Conservation (phyloP, 2,888 invertebrate species). For the Cotesia congregata region DNA sequence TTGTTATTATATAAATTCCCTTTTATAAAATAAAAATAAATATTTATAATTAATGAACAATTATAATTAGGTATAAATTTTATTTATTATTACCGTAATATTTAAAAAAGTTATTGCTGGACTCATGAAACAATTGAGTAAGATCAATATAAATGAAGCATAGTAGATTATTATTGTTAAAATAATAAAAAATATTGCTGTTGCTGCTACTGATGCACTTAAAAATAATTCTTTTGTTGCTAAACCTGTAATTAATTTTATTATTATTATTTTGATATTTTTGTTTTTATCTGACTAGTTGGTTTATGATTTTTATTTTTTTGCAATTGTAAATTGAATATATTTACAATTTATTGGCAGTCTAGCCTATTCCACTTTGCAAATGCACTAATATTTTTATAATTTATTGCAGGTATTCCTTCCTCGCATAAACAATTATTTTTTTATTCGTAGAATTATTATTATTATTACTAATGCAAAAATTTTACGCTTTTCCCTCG, state of each 20-base stretch:
- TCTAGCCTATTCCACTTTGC: too few species aligned
- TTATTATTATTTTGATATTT: too few species aligned
- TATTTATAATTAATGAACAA: neutral
- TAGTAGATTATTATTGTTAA: slow-evolving; percentile 43
- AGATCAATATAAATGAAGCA: slow-evolving; percentile 45
- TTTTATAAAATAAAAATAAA: slow-evolving; percentile 26
- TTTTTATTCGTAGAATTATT: too few species aligned
- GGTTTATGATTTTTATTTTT: too few species aligned
- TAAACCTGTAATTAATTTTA: slow-evolving; percentile 41
- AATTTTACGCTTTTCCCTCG: too few species aligned
- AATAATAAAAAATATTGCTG: slow-evolving; percentile 44
- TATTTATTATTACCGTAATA: slow-evolving; percentile 37
- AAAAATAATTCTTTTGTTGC: slow-evolving; percentile 44
- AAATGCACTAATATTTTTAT: too few species aligned
- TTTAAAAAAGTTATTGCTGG: slow-evolving; percentile 50
- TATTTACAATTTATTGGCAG: too few species aligned
- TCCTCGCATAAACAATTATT: too few species aligned
- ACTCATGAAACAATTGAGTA: slow-evolving; percentile 49
- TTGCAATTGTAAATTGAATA: too few species aligned
- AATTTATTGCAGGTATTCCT: too few species aligned
- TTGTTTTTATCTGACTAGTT: too few species aligned
- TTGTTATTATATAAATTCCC: slow-evolving; percentile 50
- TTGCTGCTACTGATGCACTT: slow-evolving; percentile 46
- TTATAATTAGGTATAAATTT: neutral
- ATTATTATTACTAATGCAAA: too few species aligned